phyloP scores from a whole-genome alignment of 2,888 invertebrate genomes.

The Caenorhabditis virilis region DNA sequence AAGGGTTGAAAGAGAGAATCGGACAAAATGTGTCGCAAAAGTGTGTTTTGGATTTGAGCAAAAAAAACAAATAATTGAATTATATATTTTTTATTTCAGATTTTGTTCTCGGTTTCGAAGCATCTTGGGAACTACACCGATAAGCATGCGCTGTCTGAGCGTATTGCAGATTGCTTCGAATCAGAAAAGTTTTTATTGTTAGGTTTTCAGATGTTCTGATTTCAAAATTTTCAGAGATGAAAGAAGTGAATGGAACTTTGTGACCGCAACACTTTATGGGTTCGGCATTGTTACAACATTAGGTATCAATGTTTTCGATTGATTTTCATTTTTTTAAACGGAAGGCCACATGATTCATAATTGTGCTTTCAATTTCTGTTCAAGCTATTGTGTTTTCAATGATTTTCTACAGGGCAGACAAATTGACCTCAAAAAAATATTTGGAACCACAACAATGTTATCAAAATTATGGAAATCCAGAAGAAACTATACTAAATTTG shows the following conservation, averaged over 20 bases:
- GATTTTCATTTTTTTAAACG: not conserved
- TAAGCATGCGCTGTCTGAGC: slow-evolving; percentile 15
- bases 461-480: too few relatives aligned
- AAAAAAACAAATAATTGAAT: too few relatives aligned
- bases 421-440: too few relatives aligned
- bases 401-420: too few relatives aligned
- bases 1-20: slow-evolving; percentile 35
- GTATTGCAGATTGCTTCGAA: slow-evolving; percentile 41
- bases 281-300: slow-evolving; percentile 67
- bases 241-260: slow-evolving; percentile 60
- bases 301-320: slow-evolving; percentile 23
- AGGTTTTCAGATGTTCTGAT: too few relatives aligned
- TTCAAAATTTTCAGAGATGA: slow-evolving; percentile 42
- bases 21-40: slow-evolving; percentile 51
- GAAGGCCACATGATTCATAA: too few relatives aligned
- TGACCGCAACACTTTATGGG: slow-evolving; percentile 67
- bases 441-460: too few relatives aligned
- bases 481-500: too few relatives aligned
- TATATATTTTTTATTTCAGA: slow-evolving; percentile 21
- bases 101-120: slow-evolving; percentile 21
- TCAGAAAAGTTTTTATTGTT: slow-evolving; percentile 30
- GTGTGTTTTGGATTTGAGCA: too few relatives aligned
- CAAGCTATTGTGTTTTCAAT: too few relatives aligned
- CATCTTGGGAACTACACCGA: slow-evolving; percentile 16
- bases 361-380: too few relatives aligned